phyloP scores from a whole-genome alignment of 53 echinoderm and acorn worm genomes.

The Zoroaster sp. region DNA sequence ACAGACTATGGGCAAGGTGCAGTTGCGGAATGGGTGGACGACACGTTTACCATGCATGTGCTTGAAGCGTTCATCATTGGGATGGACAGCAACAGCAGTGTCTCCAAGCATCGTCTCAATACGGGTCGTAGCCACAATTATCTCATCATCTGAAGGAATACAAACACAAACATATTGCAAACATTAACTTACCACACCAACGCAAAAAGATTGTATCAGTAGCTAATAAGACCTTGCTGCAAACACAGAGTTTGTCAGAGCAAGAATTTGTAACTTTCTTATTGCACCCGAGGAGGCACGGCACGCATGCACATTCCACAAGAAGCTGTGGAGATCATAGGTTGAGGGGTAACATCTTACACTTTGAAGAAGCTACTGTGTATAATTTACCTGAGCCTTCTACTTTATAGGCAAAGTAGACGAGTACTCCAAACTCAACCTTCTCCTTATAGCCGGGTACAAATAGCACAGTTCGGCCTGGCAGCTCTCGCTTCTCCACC shows the following conservation, averaged over 20 bases:
- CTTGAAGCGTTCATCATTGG: constrained; percentile 89
- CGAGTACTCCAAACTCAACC: constrained; percentile 93
- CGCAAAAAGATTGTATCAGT: too few species aligned
- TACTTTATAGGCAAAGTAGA: constrained; percentile 94
- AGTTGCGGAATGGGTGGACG: constrained; percentile 86
- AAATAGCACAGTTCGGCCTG: constrained; percentile 76
- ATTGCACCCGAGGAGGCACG: too few species aligned
- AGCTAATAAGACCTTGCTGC: too few species aligned
- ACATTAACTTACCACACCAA: too few species aligned
- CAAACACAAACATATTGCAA: neutral
- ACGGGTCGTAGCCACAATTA: constrained; percentile 94
- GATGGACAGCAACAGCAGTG: constrained; percentile 91
- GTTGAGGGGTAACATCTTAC: too few species aligned
- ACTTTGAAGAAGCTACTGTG: too few species aligned
- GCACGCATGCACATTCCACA: too few species aligned
- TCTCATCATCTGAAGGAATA: constrained; percentile 75
- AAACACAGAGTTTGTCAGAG: too few species aligned
- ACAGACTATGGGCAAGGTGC: constrained; percentile 80
- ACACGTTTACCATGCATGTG: constrained; percentile 85
- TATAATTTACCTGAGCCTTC: constrained; percentile 85
- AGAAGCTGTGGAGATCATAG: too few species aligned
- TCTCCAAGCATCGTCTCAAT: constrained; percentile 99
- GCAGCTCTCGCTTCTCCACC: constrained; percentile 92
- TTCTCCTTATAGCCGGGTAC: constrained; percentile 98
- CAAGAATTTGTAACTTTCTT: too few species aligned